phyloP scores from a whole-genome alignment of 2,113 vertebrate species.

The Ondatra zibethicus region DNA sequence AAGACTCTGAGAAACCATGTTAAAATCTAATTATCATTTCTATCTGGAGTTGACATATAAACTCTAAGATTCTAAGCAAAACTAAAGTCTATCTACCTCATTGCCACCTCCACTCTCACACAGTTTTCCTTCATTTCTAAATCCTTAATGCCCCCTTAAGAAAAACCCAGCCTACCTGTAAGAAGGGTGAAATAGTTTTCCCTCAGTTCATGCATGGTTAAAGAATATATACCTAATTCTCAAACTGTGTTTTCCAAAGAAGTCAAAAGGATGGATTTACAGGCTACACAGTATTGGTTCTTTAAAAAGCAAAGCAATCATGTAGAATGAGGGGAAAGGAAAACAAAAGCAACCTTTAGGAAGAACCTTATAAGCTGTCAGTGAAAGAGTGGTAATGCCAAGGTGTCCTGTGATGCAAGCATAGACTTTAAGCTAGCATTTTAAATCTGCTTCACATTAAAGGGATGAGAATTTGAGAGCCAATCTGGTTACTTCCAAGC shows the following conservation, averaged over 20 bases:
- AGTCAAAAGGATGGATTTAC: background rate
- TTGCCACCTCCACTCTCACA: background rate
- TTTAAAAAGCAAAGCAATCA: background rate
- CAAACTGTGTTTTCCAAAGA: background rate
- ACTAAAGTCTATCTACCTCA: background rate
- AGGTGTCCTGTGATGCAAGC: background rate
- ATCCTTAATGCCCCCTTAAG: background rate
- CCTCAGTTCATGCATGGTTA: background rate
- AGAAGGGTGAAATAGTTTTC: background rate
- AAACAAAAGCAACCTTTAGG: background rate
- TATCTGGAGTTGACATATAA: slow-evolving; percentile 35
- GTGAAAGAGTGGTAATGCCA: background rate
- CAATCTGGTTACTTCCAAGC: background rate
- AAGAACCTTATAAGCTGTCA: background rate
- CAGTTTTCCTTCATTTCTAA: background rate
- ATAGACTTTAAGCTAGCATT: background rate
- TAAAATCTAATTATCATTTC: slow-evolving; percentile 59
- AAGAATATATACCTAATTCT: background rate
- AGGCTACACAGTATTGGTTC: background rate
- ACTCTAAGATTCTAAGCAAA: slow-evolving; percentile 40
- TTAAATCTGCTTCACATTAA: background rate
- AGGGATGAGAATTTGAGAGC: background rate
- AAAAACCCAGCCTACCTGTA: background rate
- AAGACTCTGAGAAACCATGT: slow-evolving; percentile 24
- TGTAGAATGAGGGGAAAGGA: background rate